Evolutionary conservation across 2,113 vertebrate genomes (phyloP), one percentile per base, ranked within the genome.

Genomic region (Forbesichthys papilliferus): DNA sequence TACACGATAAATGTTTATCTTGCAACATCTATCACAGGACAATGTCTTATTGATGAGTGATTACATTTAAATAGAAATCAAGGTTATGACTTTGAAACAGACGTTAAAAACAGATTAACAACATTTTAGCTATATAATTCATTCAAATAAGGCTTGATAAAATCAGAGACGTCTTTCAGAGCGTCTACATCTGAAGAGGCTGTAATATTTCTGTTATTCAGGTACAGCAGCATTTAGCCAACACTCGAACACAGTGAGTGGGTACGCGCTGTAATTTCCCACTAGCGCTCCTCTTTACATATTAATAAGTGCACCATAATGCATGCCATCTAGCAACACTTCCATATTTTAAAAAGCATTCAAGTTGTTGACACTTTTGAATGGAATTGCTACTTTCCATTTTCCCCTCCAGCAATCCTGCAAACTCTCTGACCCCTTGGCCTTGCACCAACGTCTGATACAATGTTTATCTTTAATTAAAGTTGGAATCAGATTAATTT

Each of bases 191-290:
- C 54, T 0, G 9, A 61, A 14, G 51, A 62, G 33, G 27, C 27
- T 27, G 27, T 3, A 27, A 74, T 77, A 67, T 73, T 58, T 51
- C 10, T 63, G 42, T 69, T 48, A 46, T 77, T 34, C 64, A 71
- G 64, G 56, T 70, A 62, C 82, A 12, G 46, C 7, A 80, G 78
- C 71, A 73, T 83, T 87, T 84, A 75, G 60, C 72, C 64, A 63
- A 55, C 68, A 72, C 79, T 73, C 71, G 68, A 75, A 75, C 75
- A 84, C 60, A 55, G n/a, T 61, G 77, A 83, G 80, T 73, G 69
- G 77, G 56, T 77, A 80, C 75, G 64, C 84, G 81, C 85, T 83
- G 81, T 79, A 49, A 83, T 85, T 88, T 82, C 63, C 75, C 12
- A 16, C 77, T 81, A 80, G 86, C 81, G 74, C 52, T 61, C 82